Evolutionary conservation across 2,797 vertebrate genomes (phyloP).

Genomic region (Neosilurus mollespiculum): DNA sequence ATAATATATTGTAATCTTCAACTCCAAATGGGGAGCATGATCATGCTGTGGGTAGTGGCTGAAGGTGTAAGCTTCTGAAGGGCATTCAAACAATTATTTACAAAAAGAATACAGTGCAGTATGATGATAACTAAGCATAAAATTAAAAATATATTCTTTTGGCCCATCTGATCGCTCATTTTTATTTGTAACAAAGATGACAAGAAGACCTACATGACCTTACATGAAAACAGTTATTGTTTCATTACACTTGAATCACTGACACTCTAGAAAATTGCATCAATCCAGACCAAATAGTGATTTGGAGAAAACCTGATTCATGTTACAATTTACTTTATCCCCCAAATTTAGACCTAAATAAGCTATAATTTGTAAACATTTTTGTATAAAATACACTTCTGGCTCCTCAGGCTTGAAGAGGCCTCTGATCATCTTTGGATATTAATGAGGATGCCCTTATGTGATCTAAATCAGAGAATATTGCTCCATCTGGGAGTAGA

Average conservation of each 20-base stretch:
- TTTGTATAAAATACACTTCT: not conserved
- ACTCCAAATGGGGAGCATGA: not conserved
- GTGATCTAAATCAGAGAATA: constrained; percentile 16
- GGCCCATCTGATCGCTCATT: not conserved
- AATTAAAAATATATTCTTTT: not conserved
- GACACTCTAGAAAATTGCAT: not conserved
- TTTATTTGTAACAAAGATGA: not conserved
- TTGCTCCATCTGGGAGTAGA: constrained; percentile 14
- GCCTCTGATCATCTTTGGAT: constrained; percentile 13
- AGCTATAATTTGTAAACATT: not conserved
- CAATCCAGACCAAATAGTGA: not conserved
- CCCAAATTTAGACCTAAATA: constrained; percentile 11
- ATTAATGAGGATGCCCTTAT: constrained; percentile 9
- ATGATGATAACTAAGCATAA: constrained; percentile 1
- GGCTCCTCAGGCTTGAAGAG: not conserved
- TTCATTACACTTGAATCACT: not conserved
- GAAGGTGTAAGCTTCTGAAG: constrained; percentile 34
- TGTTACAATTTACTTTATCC: not conserved
- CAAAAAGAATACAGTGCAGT: not conserved
- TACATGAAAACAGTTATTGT: not conserved
- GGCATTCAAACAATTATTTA: constrained; percentile 33
- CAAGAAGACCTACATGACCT: not conserved
- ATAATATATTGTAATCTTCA: constrained; percentile 6
- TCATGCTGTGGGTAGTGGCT: not conserved
- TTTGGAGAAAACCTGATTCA: constrained; percentile 3